These are phyloP conservation scores for Nephrotoma guestfalica DNA, from an alignment of 2,888 invertebrate species.

Conservation along the genomic window DNA sequence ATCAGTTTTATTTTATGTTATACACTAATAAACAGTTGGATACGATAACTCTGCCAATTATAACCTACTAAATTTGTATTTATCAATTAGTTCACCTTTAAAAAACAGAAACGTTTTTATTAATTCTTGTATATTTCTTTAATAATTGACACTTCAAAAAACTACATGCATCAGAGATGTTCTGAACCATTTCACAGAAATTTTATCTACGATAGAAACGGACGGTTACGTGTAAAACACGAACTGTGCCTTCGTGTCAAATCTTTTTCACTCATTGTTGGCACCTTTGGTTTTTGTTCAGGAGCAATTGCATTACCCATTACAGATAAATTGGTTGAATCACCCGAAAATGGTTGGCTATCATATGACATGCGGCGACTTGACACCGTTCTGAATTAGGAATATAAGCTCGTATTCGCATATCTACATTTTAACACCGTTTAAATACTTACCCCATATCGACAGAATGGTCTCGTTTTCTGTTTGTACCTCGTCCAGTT, in stretches of 20 bases:
- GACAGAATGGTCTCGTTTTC: slow-evolving; percentile 14
- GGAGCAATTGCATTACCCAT: slow-evolving; percentile 41
- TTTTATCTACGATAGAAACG: neutral
- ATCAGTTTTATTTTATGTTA: too few species aligned
- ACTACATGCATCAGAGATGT: neutral
- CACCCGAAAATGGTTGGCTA: slow-evolving; percentile 11
- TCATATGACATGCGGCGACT: slow-evolving; percentile 12
- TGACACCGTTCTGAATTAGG: slow-evolving; percentile 12
- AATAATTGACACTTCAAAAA: neutral
- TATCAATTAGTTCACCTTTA: too few species aligned
- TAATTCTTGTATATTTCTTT: neutral
- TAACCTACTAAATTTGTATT: too few species aligned
- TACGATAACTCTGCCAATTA: too few species aligned
- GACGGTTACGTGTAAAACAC: neutral
- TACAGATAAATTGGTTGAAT: slow-evolving; percentile 29
- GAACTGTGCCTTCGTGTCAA: slow-evolving; percentile 27
- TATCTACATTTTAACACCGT: neutral
- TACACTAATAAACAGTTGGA: too few species aligned
- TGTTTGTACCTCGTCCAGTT: neutral
- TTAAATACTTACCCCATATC: slow-evolving; percentile 13
- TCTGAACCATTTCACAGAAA: neutral
- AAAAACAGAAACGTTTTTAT: neutral
- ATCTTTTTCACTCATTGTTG: slow-evolving; percentile 42
- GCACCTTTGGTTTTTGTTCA: slow-evolving; percentile 40
- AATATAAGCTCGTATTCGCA: too few species aligned